phyloP scores from a whole-genome alignment of 2,888 invertebrate species.

The Nymphalis urticae region DNA sequence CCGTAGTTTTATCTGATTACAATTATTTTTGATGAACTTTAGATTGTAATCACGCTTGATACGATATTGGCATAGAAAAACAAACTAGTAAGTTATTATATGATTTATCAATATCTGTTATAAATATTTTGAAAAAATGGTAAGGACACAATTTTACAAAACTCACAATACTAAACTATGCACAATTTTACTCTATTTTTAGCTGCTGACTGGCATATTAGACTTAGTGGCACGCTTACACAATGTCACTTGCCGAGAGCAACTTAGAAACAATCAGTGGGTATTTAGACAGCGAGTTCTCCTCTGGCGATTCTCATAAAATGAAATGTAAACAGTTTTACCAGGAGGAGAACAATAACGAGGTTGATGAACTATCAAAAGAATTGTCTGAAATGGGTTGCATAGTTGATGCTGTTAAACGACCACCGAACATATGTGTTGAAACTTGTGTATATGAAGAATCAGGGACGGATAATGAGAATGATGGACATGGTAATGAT shows the following conservation, averaged over 20 bases:
- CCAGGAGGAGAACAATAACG: constrained; percentile 77
- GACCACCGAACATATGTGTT: constrained; percentile 71
- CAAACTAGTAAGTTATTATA: constrained; percentile 1
- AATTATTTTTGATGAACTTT: neutral
- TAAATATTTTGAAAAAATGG: too few relatives aligned
- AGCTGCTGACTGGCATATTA: constrained; percentile 42
- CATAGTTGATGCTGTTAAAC: constrained; percentile 68
- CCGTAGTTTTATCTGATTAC: neutral
- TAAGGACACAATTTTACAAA: neutral
- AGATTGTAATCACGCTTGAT: neutral
- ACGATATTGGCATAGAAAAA: neutral
- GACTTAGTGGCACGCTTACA: constrained; percentile 62
- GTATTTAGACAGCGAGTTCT: constrained; percentile 60
- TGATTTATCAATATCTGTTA: neutral
- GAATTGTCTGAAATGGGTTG: constrained; percentile 76
- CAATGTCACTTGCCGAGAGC: constrained; percentile 65
- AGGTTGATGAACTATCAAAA: constrained; percentile 70
- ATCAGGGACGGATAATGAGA: constrained; percentile 54
- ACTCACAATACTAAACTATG: constrained; percentile 9
- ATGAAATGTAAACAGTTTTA: constrained; percentile 61
- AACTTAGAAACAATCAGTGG: constrained; percentile 51
- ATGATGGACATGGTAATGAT: constrained; percentile 37
- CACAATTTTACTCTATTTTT: constrained; percentile 43
- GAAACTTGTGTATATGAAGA: constrained; percentile 68
- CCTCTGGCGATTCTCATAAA: constrained; percentile 69